A percentile compares a stretch with the other conserved stretches of the same genome.
phyloP scores from a whole-genome alignment of 2,888 invertebrate genomes.

The Apamea epomidion region DNA sequence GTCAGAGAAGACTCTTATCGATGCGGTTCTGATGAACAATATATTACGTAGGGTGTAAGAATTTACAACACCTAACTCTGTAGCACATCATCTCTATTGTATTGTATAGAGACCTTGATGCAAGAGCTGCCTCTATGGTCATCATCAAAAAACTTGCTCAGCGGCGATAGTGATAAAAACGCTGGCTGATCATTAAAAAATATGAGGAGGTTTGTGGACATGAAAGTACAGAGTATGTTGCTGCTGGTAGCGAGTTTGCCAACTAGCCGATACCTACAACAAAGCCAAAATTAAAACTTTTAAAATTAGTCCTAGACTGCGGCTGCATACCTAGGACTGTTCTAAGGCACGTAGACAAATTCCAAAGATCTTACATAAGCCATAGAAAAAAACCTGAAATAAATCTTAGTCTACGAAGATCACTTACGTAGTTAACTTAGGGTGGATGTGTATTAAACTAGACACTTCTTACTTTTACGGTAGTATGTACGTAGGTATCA shows the following conservation, averaged over 20 bases:
- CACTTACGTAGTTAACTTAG: not conserved
- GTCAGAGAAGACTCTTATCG: not conserved
- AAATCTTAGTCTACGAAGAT: not conserved
- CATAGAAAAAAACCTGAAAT: not conserved
- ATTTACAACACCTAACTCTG: not conserved
- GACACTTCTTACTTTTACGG: not conserved
- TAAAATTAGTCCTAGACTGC: slow-evolving; percentile 23
- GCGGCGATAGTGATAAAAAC: no score
- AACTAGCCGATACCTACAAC: slow-evolving; percentile 10
- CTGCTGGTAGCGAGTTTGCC: not conserved
- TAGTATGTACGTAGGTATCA: not conserved
- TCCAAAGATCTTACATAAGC: slow-evolving; percentile 1
- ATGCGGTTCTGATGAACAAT: not conserved
- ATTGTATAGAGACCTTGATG: not conserved
- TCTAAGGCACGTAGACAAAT: slow-evolving; percentile 26
- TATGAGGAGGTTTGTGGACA: not conserved
- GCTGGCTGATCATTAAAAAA: not conserved
- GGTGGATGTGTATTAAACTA: no score
- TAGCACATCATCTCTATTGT: not conserved
- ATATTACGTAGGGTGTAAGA: not conserved
- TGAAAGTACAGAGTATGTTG: not conserved
- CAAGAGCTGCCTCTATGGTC: not conserved
- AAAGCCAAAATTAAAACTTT: not conserved
- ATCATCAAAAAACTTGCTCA: not conserved
- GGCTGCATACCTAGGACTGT: slow-evolving; percentile 21